Evolutionary conservation across 2,888 invertebrate genomes (phyloP).

Genomic region (Vanessa cardui): DNA sequence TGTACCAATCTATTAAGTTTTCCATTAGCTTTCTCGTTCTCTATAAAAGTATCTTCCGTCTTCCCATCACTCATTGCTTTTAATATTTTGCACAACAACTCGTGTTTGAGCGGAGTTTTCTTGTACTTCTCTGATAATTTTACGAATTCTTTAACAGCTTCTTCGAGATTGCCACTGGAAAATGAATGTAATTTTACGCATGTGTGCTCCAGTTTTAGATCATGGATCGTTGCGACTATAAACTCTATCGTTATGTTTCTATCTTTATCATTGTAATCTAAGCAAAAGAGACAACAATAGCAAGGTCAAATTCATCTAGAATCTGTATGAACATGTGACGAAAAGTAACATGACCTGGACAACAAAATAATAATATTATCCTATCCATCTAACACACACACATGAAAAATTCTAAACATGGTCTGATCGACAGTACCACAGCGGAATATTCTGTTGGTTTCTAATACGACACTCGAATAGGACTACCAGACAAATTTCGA

Average conservation of each 20-base stretch:
- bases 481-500: no score
- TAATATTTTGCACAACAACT: slow-evolving; percentile 76
- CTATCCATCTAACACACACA: no score
- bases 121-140: slow-evolving; percentile 76
- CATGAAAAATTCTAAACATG: no score
- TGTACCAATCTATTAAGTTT: slow-evolving; percentile 59
- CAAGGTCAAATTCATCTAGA: no score
- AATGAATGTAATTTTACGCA: not conserved
- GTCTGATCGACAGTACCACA: no score
- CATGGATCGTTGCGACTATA: no score
- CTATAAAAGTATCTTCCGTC: slow-evolving; percentile 61
- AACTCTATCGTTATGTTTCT: not conserved
- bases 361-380: no score
- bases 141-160: slow-evolving; percentile 82
- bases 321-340: not conserved
- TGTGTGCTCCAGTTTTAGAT: no score
- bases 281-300: not conserved
- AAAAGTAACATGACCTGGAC: not conserved
- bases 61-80: slow-evolving; percentile 60
- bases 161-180: slow-evolving; percentile 69
- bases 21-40: slow-evolving; percentile 56
- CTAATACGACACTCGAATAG: no score
- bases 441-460: no score
- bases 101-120: slow-evolving; percentile 86
- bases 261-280: not conserved